Base-by-base conservation (phyloP, 2,888 invertebrate species). In the Cephalotes varians region DNA sequence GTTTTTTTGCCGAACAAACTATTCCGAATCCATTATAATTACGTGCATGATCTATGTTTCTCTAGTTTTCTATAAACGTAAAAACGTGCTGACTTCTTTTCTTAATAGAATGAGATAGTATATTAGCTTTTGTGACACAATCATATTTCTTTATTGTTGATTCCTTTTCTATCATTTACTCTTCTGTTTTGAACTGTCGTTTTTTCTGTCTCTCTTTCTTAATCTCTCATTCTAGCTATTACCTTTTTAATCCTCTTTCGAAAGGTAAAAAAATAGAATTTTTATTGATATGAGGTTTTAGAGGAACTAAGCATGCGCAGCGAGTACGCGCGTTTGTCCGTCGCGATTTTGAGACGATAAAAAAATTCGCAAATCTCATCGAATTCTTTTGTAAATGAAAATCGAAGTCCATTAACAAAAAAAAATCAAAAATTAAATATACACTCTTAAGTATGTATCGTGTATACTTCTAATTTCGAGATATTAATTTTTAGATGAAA, bases 201-300 rank as follows among this genome's bases (percentile, higher is more conserved):
- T 64, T 62, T 18, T 18, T 40, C 73, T 62, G 2, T 62, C 56
- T 82, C 40, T 72, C 25, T 58, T 54, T 62, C 54, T 49, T 64
- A 7, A 71, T 54, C 40, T 47, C 47, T 60, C 64, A 18, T 49
- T 58, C 6, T 74, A 74, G 62, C 25, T 58, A 15, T 67, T 60
- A 72, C 21, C 10, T 79, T 37, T 62, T 72, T 28, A 12, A 74
- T 37, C 62, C 51, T 82, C 62, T 56, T 82, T 73, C 25, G 60
- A 12, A 65, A 85, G 83, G 54, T 86, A 83, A 81, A 65, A n/a
- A 73, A 62, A 64, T 80, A 81, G 80, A 76, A 47, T 54, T 72
- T 74, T 65, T 49, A 79, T 54, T 83, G 21, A 60, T 56, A 79
- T n/a, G 69, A 69, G 9, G 49, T 80, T 82, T 65, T 31, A 0